Conservation (phyloP, 2,113 vertebrate genomes). For the Antigone vipio region DNA sequence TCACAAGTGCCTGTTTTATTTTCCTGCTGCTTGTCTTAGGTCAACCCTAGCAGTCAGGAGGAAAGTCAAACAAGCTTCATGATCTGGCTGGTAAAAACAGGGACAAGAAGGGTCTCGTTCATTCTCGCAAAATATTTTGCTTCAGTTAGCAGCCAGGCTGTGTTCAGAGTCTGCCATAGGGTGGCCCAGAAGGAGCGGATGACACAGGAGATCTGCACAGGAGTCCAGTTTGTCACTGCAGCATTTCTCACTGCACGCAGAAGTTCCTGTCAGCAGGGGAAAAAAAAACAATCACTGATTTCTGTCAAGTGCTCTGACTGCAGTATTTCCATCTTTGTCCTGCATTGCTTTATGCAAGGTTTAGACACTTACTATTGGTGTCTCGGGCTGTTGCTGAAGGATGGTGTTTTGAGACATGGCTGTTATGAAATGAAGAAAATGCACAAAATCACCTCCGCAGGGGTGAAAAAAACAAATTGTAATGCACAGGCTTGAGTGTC, state of each 20-base stretch:
- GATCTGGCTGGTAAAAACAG: not conserved
- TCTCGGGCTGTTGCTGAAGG: not conserved
- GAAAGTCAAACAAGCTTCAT: not conserved
- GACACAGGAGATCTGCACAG: not conserved
- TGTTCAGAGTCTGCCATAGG: not conserved
- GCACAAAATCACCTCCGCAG: not conserved
- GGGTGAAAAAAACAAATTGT: not conserved
- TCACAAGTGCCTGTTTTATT: not conserved
- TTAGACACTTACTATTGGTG: not conserved
- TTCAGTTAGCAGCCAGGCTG: not conserved
- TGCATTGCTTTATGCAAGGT: not conserved
- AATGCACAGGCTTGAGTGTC: not conserved
- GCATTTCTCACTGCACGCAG: not conserved
- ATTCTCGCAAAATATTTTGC: not conserved
- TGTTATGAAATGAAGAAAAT: not conserved
- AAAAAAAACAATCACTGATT: not conserved
- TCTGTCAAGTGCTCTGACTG: constrained; percentile 1
- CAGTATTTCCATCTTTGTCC: not conserved
- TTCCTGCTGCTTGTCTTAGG: not conserved
- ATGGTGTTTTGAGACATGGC: not conserved
- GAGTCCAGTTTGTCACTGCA: not conserved
- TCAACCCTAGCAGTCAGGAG: not conserved
- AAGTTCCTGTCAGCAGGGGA: not conserved
- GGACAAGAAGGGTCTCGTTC: not conserved
- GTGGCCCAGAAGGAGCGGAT: not conserved